These are phyloP conservation scores for Tapirus terrestris DNA, from an alignment of 2,113 vertebrate genomes.

Conservation along the genomic window DNA sequence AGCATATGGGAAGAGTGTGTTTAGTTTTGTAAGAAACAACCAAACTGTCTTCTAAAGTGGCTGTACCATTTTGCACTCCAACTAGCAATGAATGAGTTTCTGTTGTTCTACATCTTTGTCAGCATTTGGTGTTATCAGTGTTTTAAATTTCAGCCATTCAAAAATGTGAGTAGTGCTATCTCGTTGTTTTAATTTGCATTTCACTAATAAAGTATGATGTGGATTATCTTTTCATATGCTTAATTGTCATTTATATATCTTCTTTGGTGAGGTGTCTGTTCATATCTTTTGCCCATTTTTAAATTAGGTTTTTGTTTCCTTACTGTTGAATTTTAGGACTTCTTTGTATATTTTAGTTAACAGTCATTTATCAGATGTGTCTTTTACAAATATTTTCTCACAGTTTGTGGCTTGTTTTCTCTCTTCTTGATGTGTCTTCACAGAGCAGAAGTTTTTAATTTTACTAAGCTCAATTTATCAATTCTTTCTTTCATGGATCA, in stretches of 20 bases:
- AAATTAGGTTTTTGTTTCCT: neutral
- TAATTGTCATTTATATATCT: neutral
- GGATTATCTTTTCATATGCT: neutral
- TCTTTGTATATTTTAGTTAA: neutral
- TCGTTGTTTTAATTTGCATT: neutral
- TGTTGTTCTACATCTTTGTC: neutral
- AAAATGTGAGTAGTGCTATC: neutral
- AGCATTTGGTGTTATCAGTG: neutral
- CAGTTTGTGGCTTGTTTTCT: neutral
- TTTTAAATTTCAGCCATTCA: neutral
- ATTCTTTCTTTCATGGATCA: neutral
- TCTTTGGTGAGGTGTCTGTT: neutral
- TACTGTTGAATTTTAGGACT: neutral
- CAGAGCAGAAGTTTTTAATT: neutral
- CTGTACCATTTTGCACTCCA: neutral
- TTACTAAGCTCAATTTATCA: neutral
- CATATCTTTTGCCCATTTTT: neutral
- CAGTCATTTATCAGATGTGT: neutral
- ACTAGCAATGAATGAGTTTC: neutral
- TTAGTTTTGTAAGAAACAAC: neutral
- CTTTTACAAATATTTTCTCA: neutral
- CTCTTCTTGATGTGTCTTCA: neutral
- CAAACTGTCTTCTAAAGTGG: neutral
- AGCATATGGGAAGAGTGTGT: neutral
- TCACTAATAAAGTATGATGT: neutral